Percentiles rank a stretch among this genome's conserved stretches.
phyloP scores from a whole-genome alignment of 1,140 invertebrate genomes.

The Choristoneura fumiferana region DNA sequence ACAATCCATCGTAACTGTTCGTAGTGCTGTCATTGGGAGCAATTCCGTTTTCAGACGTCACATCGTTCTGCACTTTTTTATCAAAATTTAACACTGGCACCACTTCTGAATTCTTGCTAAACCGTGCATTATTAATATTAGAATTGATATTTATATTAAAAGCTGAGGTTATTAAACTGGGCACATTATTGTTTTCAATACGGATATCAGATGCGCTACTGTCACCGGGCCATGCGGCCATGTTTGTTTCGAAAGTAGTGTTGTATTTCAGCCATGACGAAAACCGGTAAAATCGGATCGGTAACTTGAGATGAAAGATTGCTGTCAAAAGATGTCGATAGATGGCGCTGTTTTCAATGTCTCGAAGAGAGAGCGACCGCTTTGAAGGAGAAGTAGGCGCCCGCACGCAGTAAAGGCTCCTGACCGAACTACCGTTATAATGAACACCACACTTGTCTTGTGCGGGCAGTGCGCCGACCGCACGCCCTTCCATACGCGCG shows the following conservation, averaged over 20 bases:
- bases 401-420: slow-evolving; percentile 56
- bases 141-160: slow-evolving; percentile 22
- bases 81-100: slow-evolving; percentile 20
- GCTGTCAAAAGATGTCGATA: slow-evolving; percentile 19
- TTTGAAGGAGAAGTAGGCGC: slow-evolving; percentile 49
- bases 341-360: slow-evolving; percentile 42
- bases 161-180: slow-evolving; percentile 28
- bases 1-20: slow-evolving; percentile 34
- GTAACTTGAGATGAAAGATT: slow-evolving; percentile 19
- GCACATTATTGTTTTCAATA: slow-evolving; percentile 42
- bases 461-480: slow-evolving; percentile 73
- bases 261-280: slow-evolving; percentile 5
- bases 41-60: slow-evolving; percentile 42
- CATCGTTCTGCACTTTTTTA: slow-evolving; percentile 27
- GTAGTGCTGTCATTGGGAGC: slow-evolving; percentile 29
- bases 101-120: neutral
- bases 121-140: slow-evolving; percentile 21
- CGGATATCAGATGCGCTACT: slow-evolving; percentile 38
- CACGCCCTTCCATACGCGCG: slow-evolving; percentile 70
- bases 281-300: slow-evolving; percentile 16
- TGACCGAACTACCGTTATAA: slow-evolving; percentile 74
- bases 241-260: slow-evolving; percentile 34
- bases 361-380: slow-evolving; percentile 33
- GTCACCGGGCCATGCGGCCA: slow-evolving; percentile 65
- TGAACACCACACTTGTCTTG: slow-evolving; percentile 70